Percentiles rank a stretch among this genome's conserved stretches.
These are phyloP conservation scores for Sebastes dallii DNA, from an alignment of 2,797 vertebrate species.

Conservation along the genomic window DNA sequence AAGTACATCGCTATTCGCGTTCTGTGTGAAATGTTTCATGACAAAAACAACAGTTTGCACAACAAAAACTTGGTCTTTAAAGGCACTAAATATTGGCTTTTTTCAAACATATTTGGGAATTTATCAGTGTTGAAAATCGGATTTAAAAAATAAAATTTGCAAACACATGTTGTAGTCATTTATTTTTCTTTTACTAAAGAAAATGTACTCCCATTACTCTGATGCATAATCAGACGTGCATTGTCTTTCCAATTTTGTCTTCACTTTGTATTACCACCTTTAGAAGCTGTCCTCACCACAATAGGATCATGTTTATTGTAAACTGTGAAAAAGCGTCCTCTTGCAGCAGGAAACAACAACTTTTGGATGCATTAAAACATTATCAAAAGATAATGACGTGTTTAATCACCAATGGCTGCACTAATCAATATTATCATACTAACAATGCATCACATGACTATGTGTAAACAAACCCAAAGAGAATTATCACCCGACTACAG, in stretches of 20 bases:
- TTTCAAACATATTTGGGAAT: not conserved
- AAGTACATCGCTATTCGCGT: too few species aligned
- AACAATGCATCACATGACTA: not conserved
- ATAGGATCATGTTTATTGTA: too few species aligned
- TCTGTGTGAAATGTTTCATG: too few species aligned
- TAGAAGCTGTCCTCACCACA: too few species aligned
- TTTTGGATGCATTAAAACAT: not conserved
- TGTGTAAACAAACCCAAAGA: not conserved
- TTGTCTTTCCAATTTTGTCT: too few species aligned
- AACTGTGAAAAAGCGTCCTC: too few species aligned
- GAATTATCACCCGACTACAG: rapidly evolving
- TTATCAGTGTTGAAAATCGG: not conserved
- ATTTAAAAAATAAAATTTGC: not conserved
- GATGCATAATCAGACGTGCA: not conserved
- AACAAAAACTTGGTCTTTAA: not conserved
- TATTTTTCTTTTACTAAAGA: too few species aligned
- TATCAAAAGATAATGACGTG: not conserved
- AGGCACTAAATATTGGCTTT: too few species aligned
- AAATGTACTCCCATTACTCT: not conserved
- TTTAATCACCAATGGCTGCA: not conserved
- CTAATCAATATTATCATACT: not conserved
- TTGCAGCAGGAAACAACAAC: not conserved
- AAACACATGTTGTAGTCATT: not conserved
- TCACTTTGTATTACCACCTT: not conserved
- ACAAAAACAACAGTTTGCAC: too few species aligned